phyloP scores from a whole-genome alignment of 2,113 vertebrate species.

The Melospiza melodia region DNA sequence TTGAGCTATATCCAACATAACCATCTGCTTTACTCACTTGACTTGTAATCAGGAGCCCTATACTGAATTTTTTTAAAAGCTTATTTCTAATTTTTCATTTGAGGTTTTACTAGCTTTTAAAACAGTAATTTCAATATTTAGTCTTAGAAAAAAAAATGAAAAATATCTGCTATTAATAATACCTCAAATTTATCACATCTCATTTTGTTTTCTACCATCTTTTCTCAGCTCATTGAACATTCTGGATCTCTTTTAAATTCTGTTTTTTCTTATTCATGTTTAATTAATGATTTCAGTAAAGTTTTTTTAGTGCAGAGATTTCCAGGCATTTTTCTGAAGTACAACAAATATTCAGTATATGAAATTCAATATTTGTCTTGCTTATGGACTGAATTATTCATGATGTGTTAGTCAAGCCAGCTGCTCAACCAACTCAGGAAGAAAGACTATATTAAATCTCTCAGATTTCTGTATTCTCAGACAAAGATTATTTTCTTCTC shows the following conservation, averaged over 20 bases:
- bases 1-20: neutral
- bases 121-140: neutral
- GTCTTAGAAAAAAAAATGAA: neutral
- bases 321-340: neutral
- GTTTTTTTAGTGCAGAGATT: neutral
- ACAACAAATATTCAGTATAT: neutral
- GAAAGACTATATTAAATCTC: neutral
- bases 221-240: neutral
- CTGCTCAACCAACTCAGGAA: neutral
- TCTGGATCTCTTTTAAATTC: neutral
- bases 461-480: neutral
- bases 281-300: neutral
- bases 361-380: conserved; percentile 14
- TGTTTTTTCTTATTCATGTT: neutral
- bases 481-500: neutral
- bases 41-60: neutral
- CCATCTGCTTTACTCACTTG: neutral
- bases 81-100: neutral
- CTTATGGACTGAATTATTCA: neutral
- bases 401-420: neutral
- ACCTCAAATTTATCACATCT: neutral
- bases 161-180: neutral
- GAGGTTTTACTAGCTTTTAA: neutral
- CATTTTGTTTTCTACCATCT: neutral
- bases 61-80: neutral